Base-by-base conservation (phyloP, 2,888 invertebrate species). In the Schizotus pectinicornis region DNA sequence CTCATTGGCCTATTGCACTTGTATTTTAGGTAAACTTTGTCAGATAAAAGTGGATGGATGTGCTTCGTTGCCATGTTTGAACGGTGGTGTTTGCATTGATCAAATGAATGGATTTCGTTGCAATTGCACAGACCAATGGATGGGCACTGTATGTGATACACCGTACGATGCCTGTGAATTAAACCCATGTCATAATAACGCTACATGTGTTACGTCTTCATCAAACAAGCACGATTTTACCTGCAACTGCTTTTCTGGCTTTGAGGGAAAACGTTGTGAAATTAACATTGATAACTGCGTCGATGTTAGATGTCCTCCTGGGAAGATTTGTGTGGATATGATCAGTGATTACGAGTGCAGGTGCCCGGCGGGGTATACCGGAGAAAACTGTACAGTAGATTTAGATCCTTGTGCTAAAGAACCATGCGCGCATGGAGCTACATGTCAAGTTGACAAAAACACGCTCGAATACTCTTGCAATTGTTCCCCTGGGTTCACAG, bases 371-470 rank as follows among this genome's bases (percentile, higher is more conserved):
- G 88, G 88, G 7, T 85, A 81, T 67, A 78, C 80, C 9, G 87
- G 86, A n/a, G 83, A 83, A 1, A 83, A 85, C 72, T 88, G 88
- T 68, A 81, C 81, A 2, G 71, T 80, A 1, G 80, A 83, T 62
- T 75, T 83, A 38, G 83, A 86, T 72, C 85, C 86, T 53, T 91
- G 91, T 77, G 81, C 82, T 8, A 79, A 82, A 43, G 81, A 84
- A 65, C 88, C 89, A 30, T 95, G 94, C 82, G 84, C 87, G 78
- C 90, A 90, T 80, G 82, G 81, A 67, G 91, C 88, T 69, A 88
- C 87, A 51, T 79, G 79, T 54, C 59, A 68, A 7, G 64, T 72
- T 7, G 72, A 75, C 38, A 60, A 68, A 76, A 81, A 77, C 48
- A 82, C 83, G 62, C 86, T 86, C 63, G 85, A 86, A 64, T 89